Evolutionary conservation across 1,140 invertebrate species (phyloP).

Genomic region (Grapholita molesta): DNA sequence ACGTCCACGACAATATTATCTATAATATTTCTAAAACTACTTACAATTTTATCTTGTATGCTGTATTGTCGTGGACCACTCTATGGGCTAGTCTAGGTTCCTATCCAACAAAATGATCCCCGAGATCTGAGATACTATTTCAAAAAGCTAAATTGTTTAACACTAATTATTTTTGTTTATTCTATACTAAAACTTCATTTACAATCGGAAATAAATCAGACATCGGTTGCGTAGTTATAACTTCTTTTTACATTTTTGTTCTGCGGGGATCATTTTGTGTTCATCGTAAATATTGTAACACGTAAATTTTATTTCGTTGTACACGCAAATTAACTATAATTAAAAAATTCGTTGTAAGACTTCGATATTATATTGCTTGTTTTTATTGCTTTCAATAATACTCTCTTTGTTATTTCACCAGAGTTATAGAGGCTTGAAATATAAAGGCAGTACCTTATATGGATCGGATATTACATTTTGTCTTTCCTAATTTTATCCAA

Average conservation of each 20-base stretch:
- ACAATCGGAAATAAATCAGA: too few species aligned
- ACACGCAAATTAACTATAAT: constrained; percentile 33
- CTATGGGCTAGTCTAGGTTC: not conserved
- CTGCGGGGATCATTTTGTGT: not conserved
- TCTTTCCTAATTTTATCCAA: too few species aligned
- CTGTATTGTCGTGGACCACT: not conserved
- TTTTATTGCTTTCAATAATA: constrained; percentile 6
- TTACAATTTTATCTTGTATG: not conserved
- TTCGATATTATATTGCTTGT: constrained; percentile 46
- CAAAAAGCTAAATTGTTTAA: too few species aligned
- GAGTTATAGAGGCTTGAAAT: constrained; percentile 8
- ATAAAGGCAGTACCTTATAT: not conserved
- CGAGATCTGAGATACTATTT: not conserved
- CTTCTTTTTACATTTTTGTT: not conserved
- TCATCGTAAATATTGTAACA: not conserved
- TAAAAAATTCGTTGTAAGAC: constrained; percentile 56
- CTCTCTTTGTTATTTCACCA: not conserved
- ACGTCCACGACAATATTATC: not conserved
- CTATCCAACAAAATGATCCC: not conserved
- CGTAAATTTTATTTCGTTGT: constrained; percentile 29
- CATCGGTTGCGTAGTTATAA: too few species aligned
- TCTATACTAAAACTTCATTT: too few species aligned
- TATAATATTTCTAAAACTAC: constrained; percentile 1
- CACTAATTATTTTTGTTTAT: too few species aligned
- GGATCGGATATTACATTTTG: not conserved